Percentiles rank a stretch among this genome's conserved stretches.
Conservation (phyloP, 2,113 vertebrate species). For the Menura novaehollandiae region DNA sequence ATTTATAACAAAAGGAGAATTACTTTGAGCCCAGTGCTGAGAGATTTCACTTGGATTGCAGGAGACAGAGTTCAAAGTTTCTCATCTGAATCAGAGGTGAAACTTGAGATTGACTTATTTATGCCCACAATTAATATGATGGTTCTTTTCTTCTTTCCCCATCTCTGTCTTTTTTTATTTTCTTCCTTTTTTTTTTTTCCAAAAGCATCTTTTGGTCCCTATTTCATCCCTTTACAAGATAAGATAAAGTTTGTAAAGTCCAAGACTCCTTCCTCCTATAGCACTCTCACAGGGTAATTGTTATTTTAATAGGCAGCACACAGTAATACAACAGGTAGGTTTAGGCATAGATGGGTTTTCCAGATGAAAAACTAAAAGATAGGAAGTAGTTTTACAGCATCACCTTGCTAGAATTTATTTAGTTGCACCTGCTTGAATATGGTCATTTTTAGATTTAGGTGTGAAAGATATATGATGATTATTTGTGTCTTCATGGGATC, state of each 20-base stretch:
- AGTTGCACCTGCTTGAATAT: background rate
- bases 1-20: background rate
- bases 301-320: background rate
- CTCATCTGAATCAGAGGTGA: background rate
- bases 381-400: background rate
- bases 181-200: accelerated
- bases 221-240: background rate
- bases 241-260: background rate
- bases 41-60: background rate
- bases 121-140: background rate
- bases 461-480: background rate
- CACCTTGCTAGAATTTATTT: background rate
- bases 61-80: background rate
- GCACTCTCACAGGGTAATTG: background rate
- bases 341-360: background rate
- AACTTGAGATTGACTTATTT: background rate
- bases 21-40: background rate
- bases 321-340: background rate
- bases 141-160: background rate
- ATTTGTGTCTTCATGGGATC: background rate
- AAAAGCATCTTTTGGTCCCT: background rate
- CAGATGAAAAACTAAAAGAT: background rate
- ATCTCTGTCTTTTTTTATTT: background rate
- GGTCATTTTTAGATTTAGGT: background rate
- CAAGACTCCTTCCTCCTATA: background rate